Base-by-base conservation (phyloP, 2,113 vertebrate genomes). In the Scophthalmus maximus region DNA sequence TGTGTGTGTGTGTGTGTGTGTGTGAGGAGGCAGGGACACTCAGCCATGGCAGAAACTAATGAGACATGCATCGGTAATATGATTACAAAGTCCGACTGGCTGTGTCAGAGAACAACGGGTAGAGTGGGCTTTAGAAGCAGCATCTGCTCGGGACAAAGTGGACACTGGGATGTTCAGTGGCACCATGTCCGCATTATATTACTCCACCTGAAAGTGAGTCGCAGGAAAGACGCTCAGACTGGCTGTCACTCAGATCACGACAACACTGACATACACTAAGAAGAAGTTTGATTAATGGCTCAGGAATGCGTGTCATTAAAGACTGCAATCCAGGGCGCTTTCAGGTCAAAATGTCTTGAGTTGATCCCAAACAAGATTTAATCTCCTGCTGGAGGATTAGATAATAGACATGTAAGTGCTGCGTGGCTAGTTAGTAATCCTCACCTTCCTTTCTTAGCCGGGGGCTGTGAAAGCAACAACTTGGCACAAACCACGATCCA, bases 31-130 rank as follows among this genome's bases (percentile, higher is more conserved):
- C 55, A 69, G 76, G 78, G 75, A 92, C 85, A 83, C 79, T 88
- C 88, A 90, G 86, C 86, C 86, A 79, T 86, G 83, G 86, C 88
- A 87, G 77, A 84, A 91, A 89, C 83, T 92, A 92, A 91, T 89
- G 88, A 92, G 88, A 88, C 87, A 80, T 81, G 87, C 84, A 76
- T 71, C 55, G 73, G 72, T 92, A 92, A 91, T 90, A 91, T 88
- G 91, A 88, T 92, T 91, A 90, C 87, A 83, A 83, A 88, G 85
- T 89, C 86, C 68, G 81, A 42, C 71, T 61, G 82, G 42, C 63
- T 76, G 26, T 84, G 73, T 78, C 82, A 77, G 42, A 44, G 79
- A 88, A 52, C 60, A 60, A 60, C 44, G 17, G 27, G 47, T 32
- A 58, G 56, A 56, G 42, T 26, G 22, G 25, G 42, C 79, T 42